phyloP scores from a whole-genome alignment of 2,888 invertebrate genomes.

The Mythimna loreyi region DNA sequence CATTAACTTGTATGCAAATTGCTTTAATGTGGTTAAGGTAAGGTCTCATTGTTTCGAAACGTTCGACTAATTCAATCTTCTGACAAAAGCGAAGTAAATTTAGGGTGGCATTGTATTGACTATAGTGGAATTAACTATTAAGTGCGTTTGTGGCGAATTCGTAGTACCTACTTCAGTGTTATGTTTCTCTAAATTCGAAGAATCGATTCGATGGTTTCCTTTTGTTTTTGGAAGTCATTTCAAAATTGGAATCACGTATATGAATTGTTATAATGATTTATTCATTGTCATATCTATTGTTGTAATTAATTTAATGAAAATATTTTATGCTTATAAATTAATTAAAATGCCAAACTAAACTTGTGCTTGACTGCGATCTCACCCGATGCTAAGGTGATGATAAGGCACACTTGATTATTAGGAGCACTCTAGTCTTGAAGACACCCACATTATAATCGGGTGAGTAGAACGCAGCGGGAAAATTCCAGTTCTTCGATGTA shows the following conservation, averaged over 20 bases:
- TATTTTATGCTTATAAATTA: no score
- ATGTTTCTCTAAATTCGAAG: not conserved
- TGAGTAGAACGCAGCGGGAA: no score
- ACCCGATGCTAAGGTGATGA: no score
- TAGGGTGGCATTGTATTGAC: conserved; percentile 29
- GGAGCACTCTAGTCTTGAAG: no score
- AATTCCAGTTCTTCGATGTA: no score
- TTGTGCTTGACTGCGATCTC: no score
- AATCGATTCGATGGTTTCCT: not conserved
- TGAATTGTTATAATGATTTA: no score
- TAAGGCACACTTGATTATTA: no score
- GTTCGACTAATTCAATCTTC: conserved; percentile 50
- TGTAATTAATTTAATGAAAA: no score
- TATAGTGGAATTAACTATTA: conserved; percentile 5
- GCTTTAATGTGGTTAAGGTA: conserved; percentile 44
- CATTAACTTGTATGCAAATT: conserved; percentile 61
- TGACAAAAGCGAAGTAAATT: conserved; percentile 31
- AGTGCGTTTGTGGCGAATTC: not conserved
- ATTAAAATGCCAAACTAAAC: no score
- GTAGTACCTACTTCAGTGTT: not conserved
- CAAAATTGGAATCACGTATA: not conserved
- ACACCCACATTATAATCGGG: no score
- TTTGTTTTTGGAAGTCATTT: not conserved
- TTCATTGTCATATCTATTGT: no score
- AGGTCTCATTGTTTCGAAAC: conserved; percentile 40